phyloP scores from a whole-genome alignment of 2,888 invertebrate species.

The Caenorhabditis sp. region DNA sequence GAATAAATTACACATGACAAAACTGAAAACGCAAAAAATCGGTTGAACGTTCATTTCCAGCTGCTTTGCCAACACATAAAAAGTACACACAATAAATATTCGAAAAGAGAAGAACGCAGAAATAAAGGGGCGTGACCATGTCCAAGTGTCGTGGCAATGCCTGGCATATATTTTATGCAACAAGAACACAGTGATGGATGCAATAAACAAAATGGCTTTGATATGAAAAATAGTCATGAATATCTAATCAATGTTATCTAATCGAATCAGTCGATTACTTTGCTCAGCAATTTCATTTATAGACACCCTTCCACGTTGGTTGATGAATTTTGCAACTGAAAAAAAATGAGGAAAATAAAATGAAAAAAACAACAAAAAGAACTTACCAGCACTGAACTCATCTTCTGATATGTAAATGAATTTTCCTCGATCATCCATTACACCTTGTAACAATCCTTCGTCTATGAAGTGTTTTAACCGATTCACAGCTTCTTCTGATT shows the following conservation, averaged over 20 bases:
- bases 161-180: background rate
- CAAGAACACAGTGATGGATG: background rate
- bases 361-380: background rate
- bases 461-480: slow-evolving; percentile 85
- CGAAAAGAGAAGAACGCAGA: background rate
- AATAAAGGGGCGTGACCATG: background rate
- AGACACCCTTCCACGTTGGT: slow-evolving; percentile 89
- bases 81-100: background rate
- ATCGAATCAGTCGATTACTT: slow-evolving; percentile 88
- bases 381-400: slow-evolving; percentile 80
- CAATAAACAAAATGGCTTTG: background rate
- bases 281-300: slow-evolving; percentile 91
- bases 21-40: background rate
- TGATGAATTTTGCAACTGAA: slow-evolving; percentile 89
- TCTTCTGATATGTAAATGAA: slow-evolving; percentile 93
- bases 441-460: slow-evolving; percentile 86
- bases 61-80: background rate
- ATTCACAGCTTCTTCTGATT: slow-evolving; percentile 73
- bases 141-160: background rate
- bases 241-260: slow-evolving; percentile 71
- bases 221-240: background rate
- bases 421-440: slow-evolving; percentile 97
- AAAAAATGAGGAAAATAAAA: background rate
- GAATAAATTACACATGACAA: background rate
- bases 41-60: too few species aligned